Conservation (phyloP, 2,888 invertebrate genomes). For the Bombylius discolor region DNA sequence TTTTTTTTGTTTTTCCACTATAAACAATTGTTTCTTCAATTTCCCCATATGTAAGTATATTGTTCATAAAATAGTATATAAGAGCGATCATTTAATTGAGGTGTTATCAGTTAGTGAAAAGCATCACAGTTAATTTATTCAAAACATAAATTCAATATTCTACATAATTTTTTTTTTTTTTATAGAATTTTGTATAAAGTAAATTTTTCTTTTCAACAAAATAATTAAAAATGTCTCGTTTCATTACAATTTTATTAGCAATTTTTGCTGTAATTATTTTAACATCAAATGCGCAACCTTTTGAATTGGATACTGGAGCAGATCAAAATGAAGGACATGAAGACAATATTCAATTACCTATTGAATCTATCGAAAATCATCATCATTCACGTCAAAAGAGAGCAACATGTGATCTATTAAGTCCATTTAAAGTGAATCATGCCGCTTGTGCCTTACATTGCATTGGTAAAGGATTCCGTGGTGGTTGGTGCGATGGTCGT, state of each 20-base stretch:
- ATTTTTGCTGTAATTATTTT: not conserved
- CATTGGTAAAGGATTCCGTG: conserved; percentile 19
- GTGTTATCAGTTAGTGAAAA: too few species aligned
- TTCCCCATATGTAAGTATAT: too few species aligned
- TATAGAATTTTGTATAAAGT: too few species aligned
- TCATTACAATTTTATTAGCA: not conserved
- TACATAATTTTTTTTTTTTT: too few species aligned
- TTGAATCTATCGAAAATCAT: not conserved
- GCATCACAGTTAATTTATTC: too few species aligned
- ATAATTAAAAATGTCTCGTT: not conserved
- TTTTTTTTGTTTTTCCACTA: too few species aligned
- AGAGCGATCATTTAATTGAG: too few species aligned
- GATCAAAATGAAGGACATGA: not conserved
- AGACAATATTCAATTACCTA: not conserved
- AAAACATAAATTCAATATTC: too few species aligned
- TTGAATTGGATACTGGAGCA: not conserved
- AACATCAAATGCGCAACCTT: not conserved
- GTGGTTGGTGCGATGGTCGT: conserved; percentile 23
- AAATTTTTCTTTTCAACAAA: too few species aligned
- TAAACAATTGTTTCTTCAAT: too few species aligned
- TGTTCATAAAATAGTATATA: too few species aligned
- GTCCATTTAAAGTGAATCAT: conserved; percentile 20
- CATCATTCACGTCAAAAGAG: conserved; percentile 18
- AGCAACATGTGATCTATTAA: conserved; percentile 28
- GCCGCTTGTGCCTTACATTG: conserved; percentile 29